A percentile compares a stretch with the other conserved stretches of the same genome.
phyloP scores from a whole-genome alignment of 1,140 invertebrate genomes.

The Bombus confusus region DNA sequence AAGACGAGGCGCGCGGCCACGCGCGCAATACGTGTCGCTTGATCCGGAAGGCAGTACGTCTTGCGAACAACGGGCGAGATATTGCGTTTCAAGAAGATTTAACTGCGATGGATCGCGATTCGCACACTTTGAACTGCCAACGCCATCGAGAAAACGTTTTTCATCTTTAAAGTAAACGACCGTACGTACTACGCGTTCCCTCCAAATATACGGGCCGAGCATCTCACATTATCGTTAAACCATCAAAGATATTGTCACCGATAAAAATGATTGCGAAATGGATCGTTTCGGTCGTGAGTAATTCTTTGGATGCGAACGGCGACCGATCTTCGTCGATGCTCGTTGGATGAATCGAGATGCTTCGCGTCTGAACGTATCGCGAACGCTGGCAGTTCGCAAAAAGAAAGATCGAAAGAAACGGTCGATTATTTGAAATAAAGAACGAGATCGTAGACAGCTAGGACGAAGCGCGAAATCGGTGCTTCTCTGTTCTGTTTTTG shows the following conservation, averaged over 20 bases:
- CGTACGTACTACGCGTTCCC: too few species aligned
- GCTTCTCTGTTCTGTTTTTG: neutral
- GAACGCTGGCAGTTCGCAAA: too few species aligned
- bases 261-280: neutral
- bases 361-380: too few species aligned
- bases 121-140: slow-evolving; percentile 16
- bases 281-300: too few species aligned
- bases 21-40: slow-evolving; percentile 50
- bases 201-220: neutral
- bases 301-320: too few species aligned
- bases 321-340: too few species aligned
- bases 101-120: slow-evolving; percentile 28
- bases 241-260: neutral
- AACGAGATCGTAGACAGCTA: too few species aligned
- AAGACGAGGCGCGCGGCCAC: neutral
- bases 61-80: slow-evolving; percentile 55
- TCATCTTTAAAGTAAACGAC: too few species aligned
- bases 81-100: slow-evolving; percentile 64
- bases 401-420: too few species aligned
- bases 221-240: neutral
- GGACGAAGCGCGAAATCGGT: neutral
- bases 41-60: slow-evolving; percentile 55
- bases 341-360: too few species aligned
- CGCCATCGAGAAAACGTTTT: neutral
- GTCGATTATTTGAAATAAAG: too few species aligned